These are phyloP conservation scores for Tethea ocularis DNA, from an alignment of 2,888 invertebrate genomes.

Conservation along the genomic window DNA sequence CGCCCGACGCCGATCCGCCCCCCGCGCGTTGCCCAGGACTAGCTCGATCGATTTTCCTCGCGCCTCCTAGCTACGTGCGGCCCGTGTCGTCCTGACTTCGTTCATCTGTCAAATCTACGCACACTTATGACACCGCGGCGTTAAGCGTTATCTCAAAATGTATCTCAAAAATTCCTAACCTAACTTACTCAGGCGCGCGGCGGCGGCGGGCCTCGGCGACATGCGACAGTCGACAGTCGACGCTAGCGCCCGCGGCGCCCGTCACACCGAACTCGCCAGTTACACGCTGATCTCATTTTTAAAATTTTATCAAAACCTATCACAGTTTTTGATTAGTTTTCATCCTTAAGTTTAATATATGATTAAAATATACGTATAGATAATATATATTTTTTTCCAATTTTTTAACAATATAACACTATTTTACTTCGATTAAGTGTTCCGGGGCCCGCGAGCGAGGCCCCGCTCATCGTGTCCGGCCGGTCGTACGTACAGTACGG, in stretches of 20 bases:
- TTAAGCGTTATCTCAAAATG: slow-evolving; percentile 54
- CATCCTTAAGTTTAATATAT: slow-evolving; percentile 83
- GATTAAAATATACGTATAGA: slow-evolving; percentile 83
- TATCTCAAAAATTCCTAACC: slow-evolving; percentile 71
- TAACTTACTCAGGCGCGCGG: slow-evolving; percentile 44
- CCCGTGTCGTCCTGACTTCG: slow-evolving; percentile 24
- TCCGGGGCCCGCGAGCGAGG: slow-evolving; percentile 47
- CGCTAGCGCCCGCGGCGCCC: slow-evolving; percentile 25
- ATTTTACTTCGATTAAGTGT: slow-evolving; percentile 68
- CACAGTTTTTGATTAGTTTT: slow-evolving; percentile 84
- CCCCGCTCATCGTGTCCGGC: slow-evolving; percentile 16
- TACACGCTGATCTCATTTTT: slow-evolving; percentile 56
- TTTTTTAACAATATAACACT: slow-evolving; percentile 82
- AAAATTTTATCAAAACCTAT: slow-evolving; percentile 84
- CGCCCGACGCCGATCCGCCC: slow-evolving; percentile 14
- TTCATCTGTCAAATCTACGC: slow-evolving; percentile 41
- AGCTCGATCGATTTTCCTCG: slow-evolving; percentile 64
- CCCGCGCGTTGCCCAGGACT: slow-evolving; percentile 31
- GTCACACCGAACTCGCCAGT: slow-evolving; percentile 28
- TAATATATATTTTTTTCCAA: slow-evolving; percentile 78
- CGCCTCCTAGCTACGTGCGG: slow-evolving; percentile 29
- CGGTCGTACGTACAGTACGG: not conserved
- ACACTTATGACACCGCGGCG: slow-evolving; percentile 37
- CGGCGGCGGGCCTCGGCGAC: slow-evolving; percentile 24
- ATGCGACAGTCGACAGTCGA: no score